These are phyloP conservation scores for Drosophila lacertosa DNA, from an alignment of 1,140 invertebrate species.

Conservation along the genomic window DNA sequence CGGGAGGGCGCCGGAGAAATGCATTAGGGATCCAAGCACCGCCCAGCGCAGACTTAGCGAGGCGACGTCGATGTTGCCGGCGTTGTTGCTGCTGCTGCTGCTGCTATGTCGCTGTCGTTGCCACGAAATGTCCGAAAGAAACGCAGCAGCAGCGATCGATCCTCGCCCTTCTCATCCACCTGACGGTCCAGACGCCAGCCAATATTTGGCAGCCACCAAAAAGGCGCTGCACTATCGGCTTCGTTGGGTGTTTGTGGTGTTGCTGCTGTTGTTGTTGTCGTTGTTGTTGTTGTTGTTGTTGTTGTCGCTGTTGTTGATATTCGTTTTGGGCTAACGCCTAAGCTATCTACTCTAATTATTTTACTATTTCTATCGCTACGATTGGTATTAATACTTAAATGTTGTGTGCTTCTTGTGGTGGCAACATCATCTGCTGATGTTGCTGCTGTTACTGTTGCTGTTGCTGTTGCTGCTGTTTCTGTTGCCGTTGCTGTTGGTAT, in stretches of 20 bases:
- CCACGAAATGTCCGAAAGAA: constrained; percentile 66
- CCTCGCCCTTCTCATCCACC: constrained; percentile 49
- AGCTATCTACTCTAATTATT: constrained; percentile 68
- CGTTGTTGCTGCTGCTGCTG: constrained; percentile 11
- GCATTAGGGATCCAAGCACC: neutral
- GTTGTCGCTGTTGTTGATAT: constrained; percentile 29
- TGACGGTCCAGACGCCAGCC: constrained; percentile 71
- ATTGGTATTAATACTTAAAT: constrained; percentile 70
- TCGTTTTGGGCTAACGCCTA: constrained; percentile 17
- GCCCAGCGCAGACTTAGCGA: constrained; percentile 14
- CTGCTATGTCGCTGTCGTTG: constrained; percentile 9
- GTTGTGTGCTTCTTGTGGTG: constrained; percentile 28
- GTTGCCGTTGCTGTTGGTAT: constrained; percentile 4
- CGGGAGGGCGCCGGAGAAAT: neutral
- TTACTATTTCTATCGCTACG: constrained; percentile 80
- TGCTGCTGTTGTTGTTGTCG: neutral
- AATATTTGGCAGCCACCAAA: constrained; percentile 74
- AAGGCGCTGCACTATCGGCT: constrained; percentile 54
- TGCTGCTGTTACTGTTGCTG: constrained; percentile 21
- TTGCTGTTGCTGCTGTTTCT: neutral
- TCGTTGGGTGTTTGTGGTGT: constrained; percentile 1
- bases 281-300: constrained; percentile 19
- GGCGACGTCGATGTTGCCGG: constrained; percentile 16
- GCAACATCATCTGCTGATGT: constrained; percentile 15
- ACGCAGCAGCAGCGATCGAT: constrained; percentile 67